phyloP scores from a whole-genome alignment of 2,113 vertebrate species.

The Psettodes erumei region DNA sequence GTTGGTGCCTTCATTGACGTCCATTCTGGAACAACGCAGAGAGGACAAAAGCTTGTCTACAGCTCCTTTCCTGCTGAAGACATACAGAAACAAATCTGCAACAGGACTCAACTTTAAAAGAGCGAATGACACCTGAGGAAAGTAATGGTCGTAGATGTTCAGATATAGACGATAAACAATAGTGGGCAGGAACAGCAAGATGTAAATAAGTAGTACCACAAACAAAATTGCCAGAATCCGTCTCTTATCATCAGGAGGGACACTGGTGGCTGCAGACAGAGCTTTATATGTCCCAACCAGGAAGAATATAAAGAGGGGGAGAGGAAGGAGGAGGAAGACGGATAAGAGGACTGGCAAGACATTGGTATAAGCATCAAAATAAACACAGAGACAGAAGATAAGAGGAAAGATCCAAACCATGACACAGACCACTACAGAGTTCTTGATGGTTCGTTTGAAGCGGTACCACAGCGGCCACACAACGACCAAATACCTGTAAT shows the following conservation, averaged over 20 bases:
- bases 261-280: too few relatives aligned
- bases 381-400: neutral
- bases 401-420: too few relatives aligned
- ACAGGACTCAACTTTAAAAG: neutral
- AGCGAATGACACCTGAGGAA: too few relatives aligned
- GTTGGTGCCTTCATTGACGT: neutral
- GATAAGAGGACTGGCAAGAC: accelerated
- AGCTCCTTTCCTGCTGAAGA: slow-evolving; percentile 6
- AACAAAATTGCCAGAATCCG: slow-evolving; percentile 24
- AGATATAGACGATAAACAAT: too few relatives aligned
- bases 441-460: too few relatives aligned
- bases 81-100: neutral
- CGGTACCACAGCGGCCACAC: too few relatives aligned
- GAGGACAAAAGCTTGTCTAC: neutral
- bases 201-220: slow-evolving; percentile 40
- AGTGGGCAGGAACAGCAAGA: too few relatives aligned
- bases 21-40: neutral
- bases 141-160: neutral
- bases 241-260: slow-evolving; percentile 25
- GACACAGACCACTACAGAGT: too few relatives aligned
- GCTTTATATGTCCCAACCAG: too few relatives aligned
- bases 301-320: too few relatives aligned
- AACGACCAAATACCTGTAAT: too few relatives aligned
- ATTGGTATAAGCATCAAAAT: accelerated
- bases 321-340: slow-evolving; percentile 22